phyloP scores from a whole-genome alignment of 2,888 invertebrate species.

The Xestia c-nigrum region DNA sequence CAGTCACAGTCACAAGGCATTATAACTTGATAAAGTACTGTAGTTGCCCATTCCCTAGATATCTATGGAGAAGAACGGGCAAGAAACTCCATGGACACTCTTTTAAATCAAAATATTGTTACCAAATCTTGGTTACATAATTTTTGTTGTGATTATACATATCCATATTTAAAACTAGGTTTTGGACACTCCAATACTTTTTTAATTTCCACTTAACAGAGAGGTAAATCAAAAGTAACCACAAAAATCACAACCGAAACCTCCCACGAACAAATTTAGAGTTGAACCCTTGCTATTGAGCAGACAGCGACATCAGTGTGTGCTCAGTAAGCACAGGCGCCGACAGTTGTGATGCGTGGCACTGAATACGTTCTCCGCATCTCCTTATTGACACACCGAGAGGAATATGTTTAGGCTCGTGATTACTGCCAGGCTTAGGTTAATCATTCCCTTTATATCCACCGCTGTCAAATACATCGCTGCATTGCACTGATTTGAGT shows the following conservation, averaged over 20 bases:
- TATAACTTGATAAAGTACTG: too few species aligned
- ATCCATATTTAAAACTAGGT: not conserved
- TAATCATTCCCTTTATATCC: constrained; percentile 86
- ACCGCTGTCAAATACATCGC: constrained; percentile 57
- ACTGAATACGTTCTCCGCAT: constrained; percentile 77
- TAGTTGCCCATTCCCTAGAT: too few species aligned
- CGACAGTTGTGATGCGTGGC: constrained; percentile 83
- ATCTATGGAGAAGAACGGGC: too few species aligned
- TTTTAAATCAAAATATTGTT: too few species aligned
- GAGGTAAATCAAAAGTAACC: not conserved
- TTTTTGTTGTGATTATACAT: too few species aligned
- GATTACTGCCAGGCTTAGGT: constrained; percentile 83
- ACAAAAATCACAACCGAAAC: constrained; percentile 22
- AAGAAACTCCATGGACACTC: too few species aligned
- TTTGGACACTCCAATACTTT: not conserved
- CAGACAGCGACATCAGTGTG: constrained; percentile 67
- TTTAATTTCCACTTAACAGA: not conserved
- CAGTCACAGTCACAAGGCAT: too few species aligned
- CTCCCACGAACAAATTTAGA: constrained; percentile 40
- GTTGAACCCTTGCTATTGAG: constrained; percentile 59
- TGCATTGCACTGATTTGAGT: constrained; percentile 48
- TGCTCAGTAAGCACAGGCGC: constrained; percentile 75
- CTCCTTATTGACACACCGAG: constrained; percentile 76
- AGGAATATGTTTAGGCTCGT: constrained; percentile 79
- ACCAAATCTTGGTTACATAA: too few species aligned